Evolutionary conservation across 2,113 vertebrate species (phyloP).

Genomic region (Anas platyrhynchos): DNA sequence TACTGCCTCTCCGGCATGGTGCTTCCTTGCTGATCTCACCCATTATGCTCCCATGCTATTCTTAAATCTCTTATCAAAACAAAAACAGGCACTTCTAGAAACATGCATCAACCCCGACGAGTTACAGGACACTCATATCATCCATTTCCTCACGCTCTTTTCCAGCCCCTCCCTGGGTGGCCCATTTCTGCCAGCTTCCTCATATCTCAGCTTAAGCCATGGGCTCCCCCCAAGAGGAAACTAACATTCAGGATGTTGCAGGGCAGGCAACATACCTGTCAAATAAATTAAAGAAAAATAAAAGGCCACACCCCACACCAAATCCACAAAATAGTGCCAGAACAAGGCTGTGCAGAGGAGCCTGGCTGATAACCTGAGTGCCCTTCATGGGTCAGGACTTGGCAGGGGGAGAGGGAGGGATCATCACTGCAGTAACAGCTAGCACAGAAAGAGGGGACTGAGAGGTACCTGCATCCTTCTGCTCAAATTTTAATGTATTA

Average conservation of each 20-base stretch:
- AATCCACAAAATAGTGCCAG: background rate
- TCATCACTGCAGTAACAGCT: background rate
- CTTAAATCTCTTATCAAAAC: constrained; percentile 50
- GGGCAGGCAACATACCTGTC: background rate
- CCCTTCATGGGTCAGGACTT: background rate
- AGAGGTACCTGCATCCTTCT: background rate
- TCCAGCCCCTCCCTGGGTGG: constrained; percentile 23
- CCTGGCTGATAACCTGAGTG: background rate
- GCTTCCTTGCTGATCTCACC: constrained; percentile 33
- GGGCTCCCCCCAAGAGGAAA: background rate
- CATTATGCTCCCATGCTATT: background rate
- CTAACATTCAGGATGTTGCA: background rate
- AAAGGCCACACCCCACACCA: background rate
- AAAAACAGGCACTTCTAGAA: constrained; percentile 26
- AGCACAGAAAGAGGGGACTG: background rate
- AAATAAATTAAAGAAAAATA: background rate
- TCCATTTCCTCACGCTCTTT: constrained; percentile 41
- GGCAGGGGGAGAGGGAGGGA: background rate
- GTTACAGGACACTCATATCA: background rate
- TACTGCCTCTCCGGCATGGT: background rate
- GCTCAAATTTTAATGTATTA: background rate
- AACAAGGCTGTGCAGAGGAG: background rate
- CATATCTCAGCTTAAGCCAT: background rate
- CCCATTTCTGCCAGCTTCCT: background rate
- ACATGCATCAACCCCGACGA: background rate